phyloP scores from a whole-genome alignment of 2,888 invertebrate species.

The Eucera pruinosa region DNA sequence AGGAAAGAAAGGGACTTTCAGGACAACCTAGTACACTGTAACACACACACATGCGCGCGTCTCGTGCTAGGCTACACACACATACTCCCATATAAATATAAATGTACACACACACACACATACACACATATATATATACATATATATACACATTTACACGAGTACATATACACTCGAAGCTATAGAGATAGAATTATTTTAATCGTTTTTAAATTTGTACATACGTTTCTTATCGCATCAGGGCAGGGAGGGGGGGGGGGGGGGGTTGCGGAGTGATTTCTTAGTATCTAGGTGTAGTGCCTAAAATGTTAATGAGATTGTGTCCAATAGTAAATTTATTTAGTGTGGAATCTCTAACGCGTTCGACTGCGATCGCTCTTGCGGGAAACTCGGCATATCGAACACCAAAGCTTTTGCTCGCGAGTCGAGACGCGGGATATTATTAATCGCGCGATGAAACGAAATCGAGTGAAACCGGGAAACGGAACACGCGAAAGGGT shows the following conservation, averaged over 20 bases:
- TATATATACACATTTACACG: conserved; percentile 7
- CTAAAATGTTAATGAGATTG: conserved; percentile 77
- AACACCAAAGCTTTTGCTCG: background rate
- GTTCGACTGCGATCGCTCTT: background rate
- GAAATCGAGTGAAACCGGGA: background rate
- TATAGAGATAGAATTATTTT: conserved; percentile 56
- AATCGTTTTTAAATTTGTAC: conserved; percentile 70
- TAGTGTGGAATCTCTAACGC: conserved; percentile 60
- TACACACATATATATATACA: conserved; percentile 10
- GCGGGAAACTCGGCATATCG: background rate
- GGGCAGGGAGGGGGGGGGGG: conserved; percentile 32
- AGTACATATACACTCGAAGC: conserved; percentile 23
- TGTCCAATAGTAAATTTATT: conserved; percentile 69
- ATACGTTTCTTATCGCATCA: conserved; percentile 71
- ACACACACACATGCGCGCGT: too few relatives aligned
- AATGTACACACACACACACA: too few relatives aligned
- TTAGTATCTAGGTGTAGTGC: conserved; percentile 81
- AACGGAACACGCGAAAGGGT: too few relatives aligned
- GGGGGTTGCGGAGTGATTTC: conserved; percentile 63
- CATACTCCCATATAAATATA: background rate
- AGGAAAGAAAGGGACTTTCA: too few relatives aligned
- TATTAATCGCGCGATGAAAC: background rate
- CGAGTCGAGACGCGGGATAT: background rate
- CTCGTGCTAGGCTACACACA: background rate
- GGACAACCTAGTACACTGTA: too few relatives aligned